These are phyloP conservation scores for Balanococcus diminutus DNA, from an alignment of 2,888 invertebrate genomes.

Conservation along the genomic window DNA sequence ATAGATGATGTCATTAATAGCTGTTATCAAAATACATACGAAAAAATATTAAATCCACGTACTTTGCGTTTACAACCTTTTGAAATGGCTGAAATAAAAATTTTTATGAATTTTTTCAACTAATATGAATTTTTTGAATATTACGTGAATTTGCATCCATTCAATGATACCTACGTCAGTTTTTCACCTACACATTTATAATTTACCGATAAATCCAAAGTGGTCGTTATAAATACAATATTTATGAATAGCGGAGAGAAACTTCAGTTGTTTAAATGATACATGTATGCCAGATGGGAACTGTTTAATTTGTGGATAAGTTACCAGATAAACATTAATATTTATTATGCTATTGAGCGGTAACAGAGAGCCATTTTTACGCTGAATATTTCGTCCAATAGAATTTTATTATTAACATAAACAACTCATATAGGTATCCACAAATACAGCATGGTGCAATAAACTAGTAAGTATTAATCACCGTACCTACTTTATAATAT, in stretches of 20 bases:
- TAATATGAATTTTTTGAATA: neutral
- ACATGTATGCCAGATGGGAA: conserved; percentile 40
- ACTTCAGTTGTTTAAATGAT: conserved; percentile 27
- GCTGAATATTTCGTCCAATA: conserved; percentile 26
- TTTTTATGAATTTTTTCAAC: neutral
- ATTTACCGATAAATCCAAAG: conserved; percentile 23
- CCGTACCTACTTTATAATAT: neutral
- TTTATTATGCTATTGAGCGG: conserved; percentile 38
- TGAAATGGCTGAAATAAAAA: conserved; percentile 2
- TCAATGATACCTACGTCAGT: conserved; percentile 18
- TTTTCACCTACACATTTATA: conserved; percentile 24
- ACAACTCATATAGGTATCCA: conserved; percentile 9
- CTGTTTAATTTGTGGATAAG: conserved; percentile 34
- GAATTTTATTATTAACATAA: conserved; percentile 38
- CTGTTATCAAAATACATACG: neutral
- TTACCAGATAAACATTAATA: conserved; percentile 43
- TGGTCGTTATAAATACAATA: conserved; percentile 31
- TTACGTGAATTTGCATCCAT: neutral
- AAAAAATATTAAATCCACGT: neutral
- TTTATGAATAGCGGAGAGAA: conserved; percentile 39
- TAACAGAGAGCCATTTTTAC: conserved; percentile 41
- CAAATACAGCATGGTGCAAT: neutral
- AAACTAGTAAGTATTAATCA: neutral
- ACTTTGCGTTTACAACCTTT: neutral
- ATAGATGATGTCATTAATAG: neutral